Percentiles rank a stretch among this genome's conserved stretches.
Conservation (phyloP, 2,113 vertebrate genomes). For the Camarhynchus parvulus region DNA sequence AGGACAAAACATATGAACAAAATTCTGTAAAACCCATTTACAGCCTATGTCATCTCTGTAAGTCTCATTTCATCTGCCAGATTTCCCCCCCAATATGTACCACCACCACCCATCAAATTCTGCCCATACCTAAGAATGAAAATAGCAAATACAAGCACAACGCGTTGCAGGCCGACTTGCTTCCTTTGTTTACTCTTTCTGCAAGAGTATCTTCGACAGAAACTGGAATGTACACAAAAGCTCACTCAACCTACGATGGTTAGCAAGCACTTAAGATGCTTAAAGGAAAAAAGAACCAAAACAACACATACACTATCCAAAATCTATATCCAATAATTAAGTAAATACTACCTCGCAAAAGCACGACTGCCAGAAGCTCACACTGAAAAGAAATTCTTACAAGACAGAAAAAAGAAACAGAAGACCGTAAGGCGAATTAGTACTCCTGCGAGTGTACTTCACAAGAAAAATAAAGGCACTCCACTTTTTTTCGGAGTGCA, state of each 20-base stretch:
- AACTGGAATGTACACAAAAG: background rate
- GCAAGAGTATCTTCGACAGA: background rate
- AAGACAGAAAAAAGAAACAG: background rate
- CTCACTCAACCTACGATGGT: background rate
- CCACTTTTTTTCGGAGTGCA: fast-evolving
- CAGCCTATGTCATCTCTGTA: background rate
- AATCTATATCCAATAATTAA: background rate
- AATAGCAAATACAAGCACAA: background rate
- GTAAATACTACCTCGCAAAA: background rate
- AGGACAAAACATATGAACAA: background rate
- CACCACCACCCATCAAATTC: background rate
- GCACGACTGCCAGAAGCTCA: background rate
- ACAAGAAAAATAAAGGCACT: background rate
- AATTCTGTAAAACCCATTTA: background rate
- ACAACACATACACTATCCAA: background rate
- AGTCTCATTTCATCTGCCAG: background rate
- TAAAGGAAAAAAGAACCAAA: background rate
- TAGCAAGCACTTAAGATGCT: background rate
- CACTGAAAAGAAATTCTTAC: background rate
- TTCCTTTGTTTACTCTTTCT: background rate
- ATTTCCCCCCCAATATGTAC: background rate
- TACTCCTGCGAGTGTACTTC: fast-evolving
- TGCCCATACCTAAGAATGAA: background rate
- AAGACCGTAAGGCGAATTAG: fast-evolving
- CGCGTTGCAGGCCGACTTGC: background rate